These are phyloP conservation scores for Perca fluviatilis DNA, from an alignment of 2,113 vertebrate genomes.

Conservation along the genomic window DNA sequence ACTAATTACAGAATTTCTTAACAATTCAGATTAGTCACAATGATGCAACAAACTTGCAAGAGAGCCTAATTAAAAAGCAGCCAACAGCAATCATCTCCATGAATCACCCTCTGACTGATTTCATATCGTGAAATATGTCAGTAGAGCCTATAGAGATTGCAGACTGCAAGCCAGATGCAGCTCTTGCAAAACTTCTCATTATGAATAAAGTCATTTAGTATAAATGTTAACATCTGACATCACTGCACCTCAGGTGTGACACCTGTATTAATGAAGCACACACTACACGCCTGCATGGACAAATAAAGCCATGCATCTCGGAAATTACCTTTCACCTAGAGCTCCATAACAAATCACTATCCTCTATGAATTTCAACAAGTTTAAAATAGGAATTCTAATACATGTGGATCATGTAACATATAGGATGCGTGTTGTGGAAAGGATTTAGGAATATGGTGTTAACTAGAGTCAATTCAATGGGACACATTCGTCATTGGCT, in stretches of 20 bases:
- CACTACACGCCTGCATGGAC: slow-evolving; percentile 37
- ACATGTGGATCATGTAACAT: not conserved
- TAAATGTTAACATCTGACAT: slow-evolving; percentile 62
- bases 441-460: not conserved
- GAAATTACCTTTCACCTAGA: slow-evolving; percentile 59
- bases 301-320: slow-evolving; percentile 67
- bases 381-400: slow-evolving; percentile 20
- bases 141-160: slow-evolving; percentile 12
- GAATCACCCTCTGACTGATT: slow-evolving; percentile 61
- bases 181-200: slow-evolving; percentile 30
- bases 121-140: slow-evolving; percentile 64
- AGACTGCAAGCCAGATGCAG: slow-evolving; percentile 33
- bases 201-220: slow-evolving; percentile 60
- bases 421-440: not conserved
- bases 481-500: not conserved
- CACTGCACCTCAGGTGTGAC: slow-evolving; percentile 55
- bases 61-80: slow-evolving; percentile 72
- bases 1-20: slow-evolving; percentile 76
- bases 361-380: slow-evolving; percentile 30
- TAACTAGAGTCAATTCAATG: not conserved
- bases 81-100: slow-evolving; percentile 57
- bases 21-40: slow-evolving; percentile 69
- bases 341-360: slow-evolving; percentile 49
- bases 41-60: slow-evolving; percentile 78
- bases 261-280: slow-evolving; percentile 62